Percentiles rank a stretch among this genome's conserved stretches.
Evolutionary conservation across 2,797 vertebrate species (phyloP).

Genomic region (Gymnodraco acuticeps): DNA sequence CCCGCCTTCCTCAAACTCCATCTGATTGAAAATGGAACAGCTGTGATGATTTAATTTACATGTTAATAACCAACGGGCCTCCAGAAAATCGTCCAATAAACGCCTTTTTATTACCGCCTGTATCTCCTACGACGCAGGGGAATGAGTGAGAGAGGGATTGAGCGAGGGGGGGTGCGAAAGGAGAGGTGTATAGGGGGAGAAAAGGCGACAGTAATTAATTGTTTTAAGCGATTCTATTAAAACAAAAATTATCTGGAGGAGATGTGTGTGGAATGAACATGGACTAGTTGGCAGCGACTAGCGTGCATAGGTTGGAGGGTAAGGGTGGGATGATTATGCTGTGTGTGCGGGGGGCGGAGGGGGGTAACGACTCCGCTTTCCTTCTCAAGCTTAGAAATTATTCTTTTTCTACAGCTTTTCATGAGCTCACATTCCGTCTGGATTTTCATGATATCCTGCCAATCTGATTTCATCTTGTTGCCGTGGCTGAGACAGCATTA

Average conservation of each 20-base stretch:
- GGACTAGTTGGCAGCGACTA: conserved; percentile 78
- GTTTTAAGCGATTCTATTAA: conserved; percentile 99
- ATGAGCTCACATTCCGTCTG: conserved; percentile 63
- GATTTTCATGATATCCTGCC: conserved; percentile 71
- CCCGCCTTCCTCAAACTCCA: conserved; percentile 92
- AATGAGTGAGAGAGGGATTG: conserved; percentile 64
- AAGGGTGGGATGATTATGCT: conserved; percentile 37
- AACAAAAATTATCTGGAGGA: conserved; percentile 96
- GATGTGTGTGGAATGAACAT: conserved; percentile 89
- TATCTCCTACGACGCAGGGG: conserved; percentile 93
- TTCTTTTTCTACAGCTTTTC: conserved; percentile 69
- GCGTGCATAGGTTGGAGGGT: conserved; percentile 54
- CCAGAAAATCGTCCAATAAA: conserved; percentile 98
- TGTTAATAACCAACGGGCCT: conserved; percentile 99
- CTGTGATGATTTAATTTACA: conserved; percentile 99
- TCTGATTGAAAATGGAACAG: conserved; percentile 99
- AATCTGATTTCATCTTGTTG: conserved; percentile 69
- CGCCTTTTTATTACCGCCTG: conserved; percentile 96
- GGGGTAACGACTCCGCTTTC: conserved; percentile 37
- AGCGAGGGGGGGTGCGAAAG: conserved; percentile 63
- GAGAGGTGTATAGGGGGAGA: conserved; percentile 57
- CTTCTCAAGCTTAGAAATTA: conserved; percentile 63
- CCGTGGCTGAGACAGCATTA: conserved; percentile 66
- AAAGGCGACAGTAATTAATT: conserved; percentile 98
- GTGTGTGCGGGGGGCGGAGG: neutral